phyloP scores from a whole-genome alignment of 2,888 invertebrate species.

The Lydus trimaculatus region DNA sequence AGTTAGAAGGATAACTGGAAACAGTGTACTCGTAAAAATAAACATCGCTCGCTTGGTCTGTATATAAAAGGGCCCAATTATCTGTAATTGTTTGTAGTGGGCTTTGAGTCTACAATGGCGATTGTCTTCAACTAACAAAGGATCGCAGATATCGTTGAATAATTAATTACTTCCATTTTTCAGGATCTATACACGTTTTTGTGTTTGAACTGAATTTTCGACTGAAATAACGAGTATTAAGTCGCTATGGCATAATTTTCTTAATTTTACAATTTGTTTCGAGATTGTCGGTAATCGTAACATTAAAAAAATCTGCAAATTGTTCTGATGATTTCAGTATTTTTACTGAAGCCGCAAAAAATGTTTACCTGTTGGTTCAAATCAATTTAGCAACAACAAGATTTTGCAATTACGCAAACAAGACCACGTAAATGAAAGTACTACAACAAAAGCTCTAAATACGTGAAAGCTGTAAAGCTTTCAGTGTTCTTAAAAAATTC shows the following conservation, averaged over 20 bases:
- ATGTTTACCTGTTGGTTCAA: constrained; percentile 24
- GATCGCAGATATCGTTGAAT: constrained; percentile 47
- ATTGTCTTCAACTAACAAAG: constrained; percentile 50
- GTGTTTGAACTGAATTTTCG: constrained; percentile 33
- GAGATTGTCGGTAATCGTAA: neutral
- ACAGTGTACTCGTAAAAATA: constrained; percentile 42
- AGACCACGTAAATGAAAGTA: constrained; percentile 15
- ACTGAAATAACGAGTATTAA: neutral
- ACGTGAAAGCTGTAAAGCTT: neutral
- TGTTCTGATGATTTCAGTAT: neutral
- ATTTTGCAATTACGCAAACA: constrained; percentile 24
- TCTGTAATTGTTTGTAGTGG: constrained; percentile 47
- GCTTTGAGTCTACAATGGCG: constrained; percentile 50
- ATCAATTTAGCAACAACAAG: constrained; percentile 17
- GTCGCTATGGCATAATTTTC: neutral
- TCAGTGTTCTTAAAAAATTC: no score
- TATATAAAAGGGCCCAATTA: constrained; percentile 52
- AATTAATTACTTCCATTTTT: constrained; percentile 50
- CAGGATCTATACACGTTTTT: constrained; percentile 45
- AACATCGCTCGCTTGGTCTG: constrained; percentile 28
- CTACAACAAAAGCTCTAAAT: neutral
- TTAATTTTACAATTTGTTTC: neutral
- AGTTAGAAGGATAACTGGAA: constrained; percentile 18
- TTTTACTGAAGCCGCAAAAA: constrained; percentile 12
- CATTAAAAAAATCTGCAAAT: neutral